These are phyloP conservation scores for Montipora foliosa DNA, from an alignment of 64 coral and sea anemone species.

Conservation along the genomic window DNA sequence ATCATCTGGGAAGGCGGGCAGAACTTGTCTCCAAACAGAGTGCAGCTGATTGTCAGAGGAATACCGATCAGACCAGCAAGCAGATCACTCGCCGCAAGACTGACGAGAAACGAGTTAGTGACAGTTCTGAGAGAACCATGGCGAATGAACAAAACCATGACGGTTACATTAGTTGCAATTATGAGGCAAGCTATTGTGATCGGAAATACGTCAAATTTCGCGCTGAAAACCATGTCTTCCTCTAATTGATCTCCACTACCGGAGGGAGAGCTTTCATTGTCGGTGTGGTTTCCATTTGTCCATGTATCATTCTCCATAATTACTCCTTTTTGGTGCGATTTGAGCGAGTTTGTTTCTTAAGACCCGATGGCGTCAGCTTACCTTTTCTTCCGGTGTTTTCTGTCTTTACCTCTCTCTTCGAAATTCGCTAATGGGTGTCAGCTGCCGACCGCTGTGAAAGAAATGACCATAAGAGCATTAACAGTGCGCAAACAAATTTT, in stretches of 20 bases:
- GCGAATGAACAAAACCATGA: slow-evolving; percentile 44
- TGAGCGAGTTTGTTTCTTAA: not conserved
- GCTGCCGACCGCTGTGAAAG: slow-evolving; percentile 1
- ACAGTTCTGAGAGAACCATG: slow-evolving; percentile 58
- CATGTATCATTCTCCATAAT: not conserved
- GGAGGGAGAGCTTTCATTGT: not conserved
- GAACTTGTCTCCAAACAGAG: not conserved
- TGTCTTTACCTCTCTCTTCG: not conserved
- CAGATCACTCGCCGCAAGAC: slow-evolving; percentile 63
- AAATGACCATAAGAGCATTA: slow-evolving; percentile 1
- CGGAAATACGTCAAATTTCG: slow-evolving; percentile 70
- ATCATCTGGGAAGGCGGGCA: slow-evolving; percentile 25
- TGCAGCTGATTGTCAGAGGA: slow-evolving; percentile 49
- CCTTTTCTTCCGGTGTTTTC: not conserved
- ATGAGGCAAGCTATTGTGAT: slow-evolving; percentile 66
- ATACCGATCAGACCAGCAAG: slow-evolving; percentile 64
- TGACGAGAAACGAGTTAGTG: slow-evolving; percentile 75
- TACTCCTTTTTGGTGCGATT: not conserved
- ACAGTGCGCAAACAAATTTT: slow-evolving; percentile 13
- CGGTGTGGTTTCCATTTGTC: not conserved
- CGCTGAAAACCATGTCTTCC: slow-evolving; percentile 48
- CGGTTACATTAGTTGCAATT: slow-evolving; percentile 56
- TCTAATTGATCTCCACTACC: slow-evolving; percentile 12
- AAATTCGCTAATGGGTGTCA: not conserved
- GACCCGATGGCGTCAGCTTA: not conserved